phyloP scores from a whole-genome alignment of 2,113 vertebrate species.

The Cavia aperea region DNA sequence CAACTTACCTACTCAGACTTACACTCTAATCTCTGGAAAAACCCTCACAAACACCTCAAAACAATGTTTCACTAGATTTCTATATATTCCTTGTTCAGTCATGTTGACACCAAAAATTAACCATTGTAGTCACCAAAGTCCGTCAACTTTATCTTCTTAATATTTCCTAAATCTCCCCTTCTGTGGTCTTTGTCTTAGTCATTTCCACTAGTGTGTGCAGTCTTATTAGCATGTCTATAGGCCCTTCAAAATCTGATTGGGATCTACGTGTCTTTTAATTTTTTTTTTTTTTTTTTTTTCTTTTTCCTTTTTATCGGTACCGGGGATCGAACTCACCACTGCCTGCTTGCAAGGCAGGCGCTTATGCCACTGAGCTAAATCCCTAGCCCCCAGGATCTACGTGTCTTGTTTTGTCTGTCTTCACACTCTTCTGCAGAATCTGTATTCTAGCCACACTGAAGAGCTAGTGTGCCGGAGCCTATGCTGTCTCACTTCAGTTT shows the following conservation, averaged over 20 bases:
- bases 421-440: neutral
- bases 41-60: neutral
- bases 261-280: neutral
- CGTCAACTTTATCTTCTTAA: neutral
- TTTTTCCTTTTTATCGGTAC: too few species aligned
- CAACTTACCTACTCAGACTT: neutral
- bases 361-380: too few species aligned
- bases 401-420: neutral
- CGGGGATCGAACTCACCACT: too few species aligned
- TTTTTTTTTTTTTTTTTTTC: too few species aligned
- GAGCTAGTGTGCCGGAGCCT: neutral
- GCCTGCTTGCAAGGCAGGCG: too few species aligned
- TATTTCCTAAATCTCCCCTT: neutral
- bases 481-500: neutral
- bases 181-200: neutral
- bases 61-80: neutral
- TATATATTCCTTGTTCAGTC: neutral
- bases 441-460: neutral
- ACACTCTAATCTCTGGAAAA: neutral
- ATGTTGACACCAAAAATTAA: neutral
- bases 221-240: neutral
- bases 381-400: too few species aligned
- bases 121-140: neutral
- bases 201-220: neutral
- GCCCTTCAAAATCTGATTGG: neutral